Base-by-base conservation (phyloP, 1,140 invertebrate species). In the Drosophila guanche region DNA sequence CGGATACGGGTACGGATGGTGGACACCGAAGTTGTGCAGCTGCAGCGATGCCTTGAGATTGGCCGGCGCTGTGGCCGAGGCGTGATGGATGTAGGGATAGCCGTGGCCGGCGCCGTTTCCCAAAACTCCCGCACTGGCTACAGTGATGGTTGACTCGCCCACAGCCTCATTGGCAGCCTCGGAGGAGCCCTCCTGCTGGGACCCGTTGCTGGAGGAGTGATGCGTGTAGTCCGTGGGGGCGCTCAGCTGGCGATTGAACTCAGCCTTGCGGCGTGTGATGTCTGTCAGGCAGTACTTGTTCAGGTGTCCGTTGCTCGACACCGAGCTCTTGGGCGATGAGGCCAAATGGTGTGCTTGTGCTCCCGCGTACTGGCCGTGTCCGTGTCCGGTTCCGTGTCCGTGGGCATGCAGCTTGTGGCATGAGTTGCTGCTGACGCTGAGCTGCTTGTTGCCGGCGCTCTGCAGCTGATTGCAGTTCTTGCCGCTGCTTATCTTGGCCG, bases 201-300 rank as follows among this genome's bases (percentile, higher is more conserved):
- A 88, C 25, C 88, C 78, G 88, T 90, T 90, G 65, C 76, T 88
- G 52, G 76, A 86, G 47, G 76, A 83, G 55, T 90, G 85, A 41
- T 79, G 79, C 7, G 88, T 90, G 43, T 84, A 91, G 57, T 91
- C 86, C 27, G 84, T 90, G 27, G 90, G 90, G 0, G 90, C 90
- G 61, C 90, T 91, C 23, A 91, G 75, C 79, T 91, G 90, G 54
- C 90, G 90, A 89, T 91, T 91, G 62, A 91, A 91, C 46, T 91
- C 90, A 56, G 89, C 85, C 74, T 91, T 91, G 66, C 90, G 90
- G n/a, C 88, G 85, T 27, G 78, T 91, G 27, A 91, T 57, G 68
- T 91, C 90, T 40, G 90, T 91, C 25, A 91, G 75, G 70, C 90
- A 90, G 70, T 90, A 80, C 55, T 91, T 91, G 62, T 91, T 91